Percentiles rank a stretch among this genome's conserved stretches.
These are phyloP conservation scores for Tachina lurida DNA, from an alignment of 2,888 invertebrate genomes.

Conservation along the genomic window DNA sequence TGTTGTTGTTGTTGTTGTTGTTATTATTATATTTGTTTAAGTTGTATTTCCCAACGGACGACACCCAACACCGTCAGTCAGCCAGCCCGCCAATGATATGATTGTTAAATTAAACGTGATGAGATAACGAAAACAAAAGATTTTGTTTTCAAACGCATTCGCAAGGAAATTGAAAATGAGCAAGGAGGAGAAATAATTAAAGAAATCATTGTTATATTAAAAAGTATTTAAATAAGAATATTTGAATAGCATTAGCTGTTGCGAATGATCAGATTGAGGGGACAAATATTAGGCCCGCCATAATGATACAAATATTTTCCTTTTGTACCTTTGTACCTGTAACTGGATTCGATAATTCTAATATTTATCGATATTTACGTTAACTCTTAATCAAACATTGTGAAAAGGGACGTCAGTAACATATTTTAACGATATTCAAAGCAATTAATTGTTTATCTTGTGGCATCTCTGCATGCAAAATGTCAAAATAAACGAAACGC, in stretches of 20 bases:
- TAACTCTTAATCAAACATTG: too few species aligned
- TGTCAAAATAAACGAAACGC: too few species aligned
- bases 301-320: too few species aligned
- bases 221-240: slow-evolving; percentile 12
- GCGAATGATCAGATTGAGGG: too few species aligned
- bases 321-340: too few species aligned
- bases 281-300: too few species aligned
- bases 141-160: not conserved
- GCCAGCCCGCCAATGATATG: slow-evolving; percentile 7
- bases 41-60: slow-evolving; percentile 24
- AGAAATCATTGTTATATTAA: slow-evolving; percentile 9
- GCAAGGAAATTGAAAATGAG: slow-evolving; percentile 11
- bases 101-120: slow-evolving; percentile 54
- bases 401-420: too few species aligned
- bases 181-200: not conserved
- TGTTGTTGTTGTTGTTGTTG: slow-evolving; percentile 1
- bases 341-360: too few species aligned
- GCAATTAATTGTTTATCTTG: too few species aligned
- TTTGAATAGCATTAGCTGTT: not conserved
- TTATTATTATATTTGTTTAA: not conserved
- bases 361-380: too few species aligned
- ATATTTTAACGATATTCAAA: too few species aligned
- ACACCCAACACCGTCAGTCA: not conserved
- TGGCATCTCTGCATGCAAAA: too few species aligned
- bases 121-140: slow-evolving; percentile 39